Percentiles rank a stretch among this genome's conserved stretches.
Evolutionary conservation across 2,797 vertebrate species (phyloP).

Genomic region (Alca torda): DNA sequence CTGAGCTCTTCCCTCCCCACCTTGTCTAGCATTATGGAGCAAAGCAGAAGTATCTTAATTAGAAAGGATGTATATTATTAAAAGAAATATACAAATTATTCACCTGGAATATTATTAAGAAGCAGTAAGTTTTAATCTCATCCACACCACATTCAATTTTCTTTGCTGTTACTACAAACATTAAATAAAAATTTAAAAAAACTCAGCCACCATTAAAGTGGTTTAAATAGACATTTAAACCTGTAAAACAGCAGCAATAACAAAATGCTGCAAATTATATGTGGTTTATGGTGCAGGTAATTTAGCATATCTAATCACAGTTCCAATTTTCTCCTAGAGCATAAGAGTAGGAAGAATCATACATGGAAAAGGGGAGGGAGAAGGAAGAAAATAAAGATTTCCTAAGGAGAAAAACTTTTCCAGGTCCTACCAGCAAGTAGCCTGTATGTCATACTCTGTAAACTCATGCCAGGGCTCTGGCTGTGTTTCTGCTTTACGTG

Average conservation of each 20-base stretch:
- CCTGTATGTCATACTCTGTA: background rate
- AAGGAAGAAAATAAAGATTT: background rate
- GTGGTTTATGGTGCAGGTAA: slow-evolving; percentile 51
- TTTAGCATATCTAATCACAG: slow-evolving; percentile 55
- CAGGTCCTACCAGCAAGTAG: background rate
- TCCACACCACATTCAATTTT: background rate
- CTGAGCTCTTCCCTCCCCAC: background rate
- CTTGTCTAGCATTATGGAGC: background rate
- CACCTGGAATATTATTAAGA: background rate
- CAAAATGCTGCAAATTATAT: slow-evolving; percentile 52
- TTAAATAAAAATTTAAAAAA: slow-evolving; percentile 15
- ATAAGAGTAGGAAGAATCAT: background rate
- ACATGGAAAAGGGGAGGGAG: background rate
- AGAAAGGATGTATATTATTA: background rate
- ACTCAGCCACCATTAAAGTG: background rate
- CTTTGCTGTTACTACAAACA: background rate
- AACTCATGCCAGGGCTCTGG: background rate
- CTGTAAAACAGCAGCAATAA: slow-evolving; percentile 46
- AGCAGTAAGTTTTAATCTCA: background rate
- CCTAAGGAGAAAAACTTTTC: background rate
- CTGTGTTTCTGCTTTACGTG: background rate
- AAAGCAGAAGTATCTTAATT: background rate
- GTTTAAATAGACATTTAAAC: slow-evolving; percentile 57
- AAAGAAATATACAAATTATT: background rate
- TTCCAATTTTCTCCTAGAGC: slow-evolving; percentile 36